Evolutionary conservation across 2,888 invertebrate genomes (phyloP), one percentile per base, ranked within the genome.

Genomic region (Frankliniella fusca): DNA sequence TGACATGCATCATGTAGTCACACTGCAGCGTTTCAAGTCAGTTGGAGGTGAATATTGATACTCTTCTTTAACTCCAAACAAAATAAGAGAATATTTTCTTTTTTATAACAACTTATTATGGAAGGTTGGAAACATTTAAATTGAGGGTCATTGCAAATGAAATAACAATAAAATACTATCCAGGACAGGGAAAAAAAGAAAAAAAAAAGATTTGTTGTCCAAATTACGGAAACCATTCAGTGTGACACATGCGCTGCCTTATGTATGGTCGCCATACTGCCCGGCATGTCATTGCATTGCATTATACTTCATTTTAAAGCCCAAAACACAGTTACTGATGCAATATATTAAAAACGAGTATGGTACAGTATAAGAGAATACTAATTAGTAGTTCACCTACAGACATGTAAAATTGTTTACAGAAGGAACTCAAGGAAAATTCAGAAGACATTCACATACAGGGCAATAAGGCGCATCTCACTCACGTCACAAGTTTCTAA

Each of bases 401-500:
- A 27, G 70, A 76, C 70, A 23, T 23, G 27, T 10, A 76, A 76
- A 76, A 23, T 27, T 27, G n/a, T 70, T 27, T 76, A 76, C 27
- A 76, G 61, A 61, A 76, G 12, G 70, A 27, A 27, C 12, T 76
- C 27, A 27, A 76, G 27, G 70, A 76, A n/a, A 76, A 27, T 23
- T 27, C 70, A 27, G 70, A 27, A 76, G 27, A 76, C 70, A 76
- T 76, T 76, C 70, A 76, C 70, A 76, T 76, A 76, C 70, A 76
- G 70, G 70, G 70, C 70, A 76, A 76, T 76, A 76, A 27, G 70
- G 70, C 70, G 70, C 70, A 27, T 76, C 70, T 76, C 70, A 27
- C 70, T 76, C n/a, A 23, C 70, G 12, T 27, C 27, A 76, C 61
- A 27, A 27, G 23, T 23, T 76, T 76, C 12, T 27, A 27, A 76